Evolutionary conservation across 2,113 vertebrate genomes (phyloP).

Genomic region (Pogonocichla stellata): DNA sequence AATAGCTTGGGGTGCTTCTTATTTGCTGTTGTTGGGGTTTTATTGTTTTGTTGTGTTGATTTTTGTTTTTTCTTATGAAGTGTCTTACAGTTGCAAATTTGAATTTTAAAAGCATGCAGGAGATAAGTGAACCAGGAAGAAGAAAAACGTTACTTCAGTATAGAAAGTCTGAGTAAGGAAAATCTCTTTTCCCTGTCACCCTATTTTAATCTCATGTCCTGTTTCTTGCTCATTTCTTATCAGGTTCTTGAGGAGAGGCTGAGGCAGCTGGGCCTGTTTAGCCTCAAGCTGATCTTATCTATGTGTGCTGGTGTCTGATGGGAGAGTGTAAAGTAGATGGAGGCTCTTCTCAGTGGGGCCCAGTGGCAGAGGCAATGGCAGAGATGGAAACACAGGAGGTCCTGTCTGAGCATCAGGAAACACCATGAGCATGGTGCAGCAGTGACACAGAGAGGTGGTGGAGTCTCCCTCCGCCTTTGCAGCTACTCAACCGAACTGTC

Average conservation of each 20-base stretch:
- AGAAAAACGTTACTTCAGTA: background rate
- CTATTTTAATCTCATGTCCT: background rate
- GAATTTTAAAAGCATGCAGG: background rate
- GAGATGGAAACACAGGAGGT: background rate
- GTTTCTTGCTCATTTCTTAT: background rate
- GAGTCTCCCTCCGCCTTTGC: background rate
- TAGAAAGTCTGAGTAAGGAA: background rate
- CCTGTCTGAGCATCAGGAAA: background rate
- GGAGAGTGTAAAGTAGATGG: background rate
- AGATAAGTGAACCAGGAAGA: background rate
- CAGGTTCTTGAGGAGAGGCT: background rate
- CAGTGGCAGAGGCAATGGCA: background rate
- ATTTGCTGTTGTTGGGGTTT: background rate
- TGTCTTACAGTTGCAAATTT: background rate
- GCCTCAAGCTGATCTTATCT: background rate
- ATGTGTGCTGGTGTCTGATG: background rate
- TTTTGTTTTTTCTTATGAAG: background rate
- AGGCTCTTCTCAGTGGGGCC: background rate
- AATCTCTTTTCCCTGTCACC: background rate
- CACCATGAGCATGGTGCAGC: accelerated
- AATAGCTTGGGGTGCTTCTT: background rate
- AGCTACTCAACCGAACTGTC: background rate
- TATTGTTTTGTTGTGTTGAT: background rate
- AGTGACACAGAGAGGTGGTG: too few relatives aligned
- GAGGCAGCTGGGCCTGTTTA: background rate